phyloP scores from a whole-genome alignment of 1,140 invertebrate species.

The Aphelenchoides besseyi region DNA sequence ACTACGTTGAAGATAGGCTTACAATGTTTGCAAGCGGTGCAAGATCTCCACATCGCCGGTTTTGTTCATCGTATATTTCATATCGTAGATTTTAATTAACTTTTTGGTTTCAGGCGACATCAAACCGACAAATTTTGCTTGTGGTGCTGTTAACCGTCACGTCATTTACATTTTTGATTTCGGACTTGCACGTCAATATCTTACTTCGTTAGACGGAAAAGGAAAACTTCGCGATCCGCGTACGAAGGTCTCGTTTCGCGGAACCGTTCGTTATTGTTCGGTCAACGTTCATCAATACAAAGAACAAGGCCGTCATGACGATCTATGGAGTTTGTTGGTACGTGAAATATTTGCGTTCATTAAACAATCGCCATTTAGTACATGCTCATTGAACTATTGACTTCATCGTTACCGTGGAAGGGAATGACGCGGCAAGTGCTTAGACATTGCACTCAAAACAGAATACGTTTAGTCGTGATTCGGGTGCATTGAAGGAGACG shows the following conservation, averaged over 20 bases:
- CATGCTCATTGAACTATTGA: conserved; percentile 16
- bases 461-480: too few relatives aligned
- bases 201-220: conserved; percentile 33
- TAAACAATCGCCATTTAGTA: conserved; percentile 16
- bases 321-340: conserved; percentile 26
- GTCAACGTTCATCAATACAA: conserved; percentile 37
- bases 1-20: conserved; percentile 43
- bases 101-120: conserved; percentile 25
- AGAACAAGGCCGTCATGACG: conserved; percentile 41
- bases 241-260: conserved; percentile 67
- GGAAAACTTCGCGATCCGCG: conserved; percentile 43
- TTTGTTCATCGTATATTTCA: conserved; percentile 46
- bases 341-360: neutral
- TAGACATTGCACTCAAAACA: too few relatives aligned
- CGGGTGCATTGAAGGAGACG: conserved; percentile 36
- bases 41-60: conserved; percentile 47
- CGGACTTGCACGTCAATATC: conserved; percentile 52
- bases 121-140: conserved; percentile 55
- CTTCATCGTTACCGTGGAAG: conserved; percentile 85
- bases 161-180: conserved; percentile 54
- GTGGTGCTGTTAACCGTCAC: conserved; percentile 31
- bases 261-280: conserved; percentile 89
- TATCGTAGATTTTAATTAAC: neutral
- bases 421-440: conserved; percentile 37
- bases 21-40: conserved; percentile 38